A percentile compares a stretch with the other conserved stretches of the same genome.
Evolutionary conservation across 2,888 invertebrate genomes (phyloP).

Genomic region (Agrotis clavis): DNA sequence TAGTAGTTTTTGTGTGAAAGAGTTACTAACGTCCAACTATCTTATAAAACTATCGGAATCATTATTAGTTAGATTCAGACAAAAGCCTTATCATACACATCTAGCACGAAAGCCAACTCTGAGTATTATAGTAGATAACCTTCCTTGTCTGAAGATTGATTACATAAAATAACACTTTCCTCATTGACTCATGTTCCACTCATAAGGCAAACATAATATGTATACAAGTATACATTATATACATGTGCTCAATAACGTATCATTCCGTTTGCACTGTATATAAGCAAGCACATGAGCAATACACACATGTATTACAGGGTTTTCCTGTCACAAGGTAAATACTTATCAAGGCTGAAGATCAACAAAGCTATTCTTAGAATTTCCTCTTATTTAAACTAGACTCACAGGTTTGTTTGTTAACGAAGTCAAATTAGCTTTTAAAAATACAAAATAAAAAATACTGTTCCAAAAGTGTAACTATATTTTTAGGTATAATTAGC

Average conservation of each 20-base stretch:
- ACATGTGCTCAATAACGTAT: constrained; percentile 24
- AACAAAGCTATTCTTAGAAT: constrained; percentile 12
- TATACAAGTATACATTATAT: background rate
- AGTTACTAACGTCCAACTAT: too few species aligned
- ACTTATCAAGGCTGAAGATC: background rate
- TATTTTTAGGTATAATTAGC: too few species aligned
- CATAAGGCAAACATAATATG: constrained; percentile 26
- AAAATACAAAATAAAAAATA: too few species aligned
- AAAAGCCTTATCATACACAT: background rate
- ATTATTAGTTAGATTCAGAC: background rate
- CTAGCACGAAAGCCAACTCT: constrained; percentile 4
- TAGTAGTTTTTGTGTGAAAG: too few species aligned
- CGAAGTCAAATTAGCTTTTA: background rate
- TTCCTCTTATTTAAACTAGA: constrained; percentile 1
- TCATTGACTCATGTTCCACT: constrained; percentile 54
- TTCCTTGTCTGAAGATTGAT: constrained; percentile 25
- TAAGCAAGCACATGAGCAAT: background rate
- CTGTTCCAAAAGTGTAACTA: too few species aligned
- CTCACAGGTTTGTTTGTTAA: background rate
- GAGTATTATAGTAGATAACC: background rate
- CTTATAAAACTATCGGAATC: too few species aligned
- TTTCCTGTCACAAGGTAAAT: constrained; percentile 19
- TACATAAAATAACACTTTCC: constrained; percentile 58
- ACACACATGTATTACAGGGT: constrained; percentile 12
- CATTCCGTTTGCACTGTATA: constrained; percentile 1